These are phyloP conservation scores for Mesocentrotus franciscanus DNA, from an alignment of 53 echinoderm and acorn worm genomes.

Conservation along the genomic window DNA sequence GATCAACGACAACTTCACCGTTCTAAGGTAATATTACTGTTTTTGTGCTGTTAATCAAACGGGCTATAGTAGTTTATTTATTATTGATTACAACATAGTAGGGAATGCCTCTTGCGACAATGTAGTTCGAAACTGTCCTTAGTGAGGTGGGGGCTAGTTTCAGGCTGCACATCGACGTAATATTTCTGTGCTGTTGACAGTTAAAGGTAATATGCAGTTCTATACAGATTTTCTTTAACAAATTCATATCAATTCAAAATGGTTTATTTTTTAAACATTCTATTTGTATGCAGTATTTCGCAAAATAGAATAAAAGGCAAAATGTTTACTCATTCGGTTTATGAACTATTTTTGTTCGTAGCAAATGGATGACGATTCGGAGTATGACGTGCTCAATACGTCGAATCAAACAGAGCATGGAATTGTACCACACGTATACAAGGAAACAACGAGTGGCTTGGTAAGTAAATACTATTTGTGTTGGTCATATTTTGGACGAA, in stretches of 20 bases:
- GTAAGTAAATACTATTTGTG: not conserved
- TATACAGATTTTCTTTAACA: no score
- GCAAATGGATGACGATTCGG: no score
- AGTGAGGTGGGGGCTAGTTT: not conserved
- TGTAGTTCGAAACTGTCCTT: not conserved
- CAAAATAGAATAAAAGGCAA: not conserved
- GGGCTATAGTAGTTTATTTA: not conserved
- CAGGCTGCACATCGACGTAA: no score
- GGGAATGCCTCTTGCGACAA: not conserved
- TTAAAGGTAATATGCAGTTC: no score
- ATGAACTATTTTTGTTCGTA: not conserved
- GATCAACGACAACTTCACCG: not conserved
- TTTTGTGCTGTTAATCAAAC: no score
- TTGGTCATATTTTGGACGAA: not conserved
- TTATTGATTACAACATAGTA: not conserved
- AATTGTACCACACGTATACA: not conserved
- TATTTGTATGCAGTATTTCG: no score
- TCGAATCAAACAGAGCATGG: not conserved
- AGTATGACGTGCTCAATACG: no score
- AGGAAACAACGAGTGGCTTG: not conserved
- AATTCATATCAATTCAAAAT: no score
- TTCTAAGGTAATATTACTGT: not conserved
- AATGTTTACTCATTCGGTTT: not conserved
- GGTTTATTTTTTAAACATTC: no score
- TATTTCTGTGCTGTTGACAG: no score